Base-by-base conservation (phyloP, 2,888 invertebrate species). In the Gymnoscelis rufifasciata region DNA sequence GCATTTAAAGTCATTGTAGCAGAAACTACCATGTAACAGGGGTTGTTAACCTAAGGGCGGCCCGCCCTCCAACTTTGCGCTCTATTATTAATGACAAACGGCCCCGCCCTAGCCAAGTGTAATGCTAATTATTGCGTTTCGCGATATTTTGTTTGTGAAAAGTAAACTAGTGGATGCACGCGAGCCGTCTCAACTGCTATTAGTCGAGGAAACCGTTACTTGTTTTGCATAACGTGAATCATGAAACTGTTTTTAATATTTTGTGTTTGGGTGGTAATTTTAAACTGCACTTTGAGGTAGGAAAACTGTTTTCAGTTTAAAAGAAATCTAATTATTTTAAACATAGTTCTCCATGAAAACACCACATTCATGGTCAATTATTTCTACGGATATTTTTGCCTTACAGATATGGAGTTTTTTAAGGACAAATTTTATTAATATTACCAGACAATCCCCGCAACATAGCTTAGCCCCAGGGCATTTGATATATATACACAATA, bases 11-110 rank as follows among this genome's bases (percentile, higher is more conserved):
- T 48, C 43, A 49, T 36, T 46, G 40, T 43, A 73, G 65, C 74
- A 68, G 73, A 67, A 64, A 73, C 73, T 73, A 67, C 60, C 57
- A 73, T 74, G 74, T 72, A 75, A 78, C 79, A 70, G 79, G 78
- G 86, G 86, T 84, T 73, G 73, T 83, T 82, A 83, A 84, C 86
- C 87, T 68, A 72, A 78, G 82, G 79, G 78, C 72, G 68, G 71
- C 64, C 67, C 82, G 79, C 86, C 83, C 83, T 77, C 69, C 70
- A 78, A 78, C 75, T 82, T 80, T 74, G 66, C 70, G 65, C 76
- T 87, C 76, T 83, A 84, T 87, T 87, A 87, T 84, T 87, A 87
- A 87, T 83, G 83, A 83, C 80, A 72, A 77, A 68, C 78, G 69
- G 70, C 74, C 70, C 74, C 81, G 74, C 82, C 80, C 66, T 66